Base-by-base conservation (phyloP, 2,888 invertebrate species). In the Hermaeophaga mercurialis region DNA sequence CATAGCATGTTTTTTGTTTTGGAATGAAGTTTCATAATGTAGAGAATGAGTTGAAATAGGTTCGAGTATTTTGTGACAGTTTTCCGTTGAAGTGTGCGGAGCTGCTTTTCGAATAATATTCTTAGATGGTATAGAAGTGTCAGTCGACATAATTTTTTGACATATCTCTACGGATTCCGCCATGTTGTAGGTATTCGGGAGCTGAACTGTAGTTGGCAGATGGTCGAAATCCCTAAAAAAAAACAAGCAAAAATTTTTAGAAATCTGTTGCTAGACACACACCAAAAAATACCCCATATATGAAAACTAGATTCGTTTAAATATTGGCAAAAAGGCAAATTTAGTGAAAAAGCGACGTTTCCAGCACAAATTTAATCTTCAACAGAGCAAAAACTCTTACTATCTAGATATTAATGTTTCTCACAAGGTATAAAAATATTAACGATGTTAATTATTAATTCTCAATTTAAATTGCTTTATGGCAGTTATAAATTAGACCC, bases 21-120 rank as follows among this genome's bases (percentile, higher is more conserved):
- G 75, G 61, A 75, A 75, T 2, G 73, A 75, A 5, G 75, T 75
- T 52, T 75, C 75, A 54, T 76, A 76, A 62, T 76, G 73, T 4
- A 74, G 52, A 1, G 71, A 68, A 39, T 65, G 45, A 3, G 58
- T 52, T 22, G 64, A 58, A 54, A 62, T 64, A 6, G 69, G 66
- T 19, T 68, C 65, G 53, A 69, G 64, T 52, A 67, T 71, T 61
- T 69, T 70, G 59, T 72, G 67, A 57, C 68, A 66, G 43, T 70
- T 71, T 60, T 72, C 68, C 6, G 66, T 63, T 1, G 72, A 66
- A 38, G 66, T 66, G 24, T 67, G 57, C 46, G 68, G 58, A 38
- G 58, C 65, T n/a, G 64, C 66, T 58, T 66, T 66, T 22, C 62
- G 63, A 15, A 69, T 64, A 19, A 67, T 50, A 46, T 59, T 57